Conservation (phyloP, 1,140 invertebrate genomes). For the Himalopsyche phryganea region DNA sequence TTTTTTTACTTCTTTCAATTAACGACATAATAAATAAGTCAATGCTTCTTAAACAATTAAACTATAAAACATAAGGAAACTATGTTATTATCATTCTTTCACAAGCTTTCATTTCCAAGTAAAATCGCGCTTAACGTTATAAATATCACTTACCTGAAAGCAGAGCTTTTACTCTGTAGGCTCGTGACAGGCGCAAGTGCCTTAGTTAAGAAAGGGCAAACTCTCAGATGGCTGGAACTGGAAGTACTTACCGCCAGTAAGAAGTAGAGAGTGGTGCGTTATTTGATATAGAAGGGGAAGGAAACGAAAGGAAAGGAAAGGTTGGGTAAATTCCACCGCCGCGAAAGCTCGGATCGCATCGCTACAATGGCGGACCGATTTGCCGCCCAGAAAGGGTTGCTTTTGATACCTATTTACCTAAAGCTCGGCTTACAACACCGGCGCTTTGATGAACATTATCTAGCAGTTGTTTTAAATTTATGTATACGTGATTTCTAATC, state of each 20-base stretch:
- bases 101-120: too few species aligned
- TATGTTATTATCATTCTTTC: too few species aligned
- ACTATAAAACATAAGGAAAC: too few species aligned
- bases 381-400: slow-evolving; percentile 15
- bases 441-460: too few species aligned
- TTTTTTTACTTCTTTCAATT: too few species aligned
- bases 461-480: too few species aligned
- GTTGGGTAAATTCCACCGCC: slow-evolving; percentile 8
- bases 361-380: slow-evolving; percentile 27
- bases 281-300: slow-evolving; percentile 8
- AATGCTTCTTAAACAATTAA: too few species aligned
- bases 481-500: too few species aligned
- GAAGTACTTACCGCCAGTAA: slow-evolving; percentile 1
- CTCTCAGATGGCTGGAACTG: not conserved
- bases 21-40: too few species aligned
- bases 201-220: not conserved
- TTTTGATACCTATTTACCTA: not conserved
- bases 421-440: too few species aligned
- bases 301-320: not conserved
- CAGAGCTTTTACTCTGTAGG: not conserved
- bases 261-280: slow-evolving; percentile 9
- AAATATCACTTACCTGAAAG: too few species aligned
- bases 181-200: slow-evolving; percentile 3
- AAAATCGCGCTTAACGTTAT: too few species aligned
- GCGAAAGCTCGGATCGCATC: slow-evolving; percentile 13